Percentiles rank a stretch among this genome's conserved stretches.
These are phyloP conservation scores for Invenusta paracnida DNA, from an alignment of 2,888 invertebrate species.

Conservation along the genomic window DNA sequence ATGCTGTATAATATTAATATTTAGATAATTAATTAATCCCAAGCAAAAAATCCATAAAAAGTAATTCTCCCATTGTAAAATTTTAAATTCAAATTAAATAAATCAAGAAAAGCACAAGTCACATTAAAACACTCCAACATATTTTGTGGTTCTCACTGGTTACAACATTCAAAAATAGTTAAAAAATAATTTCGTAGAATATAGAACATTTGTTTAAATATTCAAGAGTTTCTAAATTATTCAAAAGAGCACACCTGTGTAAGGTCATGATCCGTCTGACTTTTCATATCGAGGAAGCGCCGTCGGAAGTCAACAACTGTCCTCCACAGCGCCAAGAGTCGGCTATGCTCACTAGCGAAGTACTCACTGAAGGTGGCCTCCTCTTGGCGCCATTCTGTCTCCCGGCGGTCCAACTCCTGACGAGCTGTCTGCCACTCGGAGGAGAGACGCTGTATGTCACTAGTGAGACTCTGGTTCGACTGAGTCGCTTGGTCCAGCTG, in stretches of 20 bases:
- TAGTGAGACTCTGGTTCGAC: constrained; percentile 82
- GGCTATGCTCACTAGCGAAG: constrained; percentile 84
- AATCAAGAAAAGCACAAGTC: neutral
- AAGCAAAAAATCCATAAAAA: too few relatives aligned
- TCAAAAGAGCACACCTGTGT: neutral
- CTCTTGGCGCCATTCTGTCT: constrained; percentile 91
- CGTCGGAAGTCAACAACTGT: constrained; percentile 85
- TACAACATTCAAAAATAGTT: too few relatives aligned
- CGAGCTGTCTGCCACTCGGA: constrained; percentile 66
- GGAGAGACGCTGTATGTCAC: constrained; percentile 82
- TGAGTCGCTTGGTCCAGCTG: constrained; percentile 87
- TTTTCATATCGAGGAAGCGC: constrained; percentile 80
- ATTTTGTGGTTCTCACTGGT: too few relatives aligned
- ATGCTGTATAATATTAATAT: too few relatives aligned
- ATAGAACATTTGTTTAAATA: too few relatives aligned
- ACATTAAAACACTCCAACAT: too few relatives aligned
- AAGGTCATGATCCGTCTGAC: constrained; percentile 79
- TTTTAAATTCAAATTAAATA: too few relatives aligned
- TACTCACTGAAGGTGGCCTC: constrained; percentile 89
- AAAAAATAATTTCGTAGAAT: too few relatives aligned
- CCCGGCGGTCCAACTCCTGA: constrained; percentile 81
- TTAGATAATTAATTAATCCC: too few relatives aligned
- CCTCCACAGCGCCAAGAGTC: constrained; percentile 81
- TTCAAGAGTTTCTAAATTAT: neutral
- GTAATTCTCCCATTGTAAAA: too few relatives aligned